phyloP scores from a whole-genome alignment of 2,888 invertebrate species.

The Sesia apiformis region DNA sequence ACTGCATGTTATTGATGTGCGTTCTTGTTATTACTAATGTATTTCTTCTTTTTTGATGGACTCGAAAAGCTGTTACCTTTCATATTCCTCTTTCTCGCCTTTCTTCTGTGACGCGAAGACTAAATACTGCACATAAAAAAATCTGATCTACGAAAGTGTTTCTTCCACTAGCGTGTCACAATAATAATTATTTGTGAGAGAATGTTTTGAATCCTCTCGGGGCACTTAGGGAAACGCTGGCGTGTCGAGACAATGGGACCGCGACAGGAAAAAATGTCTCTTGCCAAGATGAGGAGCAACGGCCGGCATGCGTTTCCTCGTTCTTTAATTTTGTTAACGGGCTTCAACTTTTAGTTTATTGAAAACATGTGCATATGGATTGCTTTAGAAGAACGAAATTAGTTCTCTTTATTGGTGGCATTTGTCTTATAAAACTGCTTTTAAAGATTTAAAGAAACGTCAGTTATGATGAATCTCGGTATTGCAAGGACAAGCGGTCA shows the following conservation, averaged over 20 bases:
- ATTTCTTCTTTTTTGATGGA: no score
- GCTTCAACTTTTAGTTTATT: constrained; percentile 13
- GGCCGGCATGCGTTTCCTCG: constrained; percentile 13
- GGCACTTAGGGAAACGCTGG: constrained; percentile 20
- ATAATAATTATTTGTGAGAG: constrained; percentile 37
- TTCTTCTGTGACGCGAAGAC: no score
- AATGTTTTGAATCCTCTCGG: constrained; percentile 18
- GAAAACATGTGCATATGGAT: constrained; percentile 6
- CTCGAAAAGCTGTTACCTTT: no score
- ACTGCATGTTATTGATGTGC: no score
- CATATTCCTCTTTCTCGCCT: no score
- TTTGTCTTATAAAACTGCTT: neutral
- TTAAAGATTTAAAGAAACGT: no score
- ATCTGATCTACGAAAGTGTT: constrained; percentile 13
- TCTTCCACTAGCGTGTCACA: constrained; percentile 30
- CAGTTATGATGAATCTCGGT: neutral
- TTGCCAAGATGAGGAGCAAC: constrained; percentile 20
- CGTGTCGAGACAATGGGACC: constrained; percentile 28
- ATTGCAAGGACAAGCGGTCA: constrained; percentile 24
- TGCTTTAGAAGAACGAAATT: neutral
- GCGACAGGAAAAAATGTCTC: constrained; percentile 22
- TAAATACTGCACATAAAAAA: no score
- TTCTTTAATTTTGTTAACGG: constrained; percentile 15
- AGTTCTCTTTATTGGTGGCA: neutral
- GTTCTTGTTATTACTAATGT: no score